Base-by-base conservation (phyloP, 1,140 invertebrate genomes). In the Drosophila carrolli region DNA sequence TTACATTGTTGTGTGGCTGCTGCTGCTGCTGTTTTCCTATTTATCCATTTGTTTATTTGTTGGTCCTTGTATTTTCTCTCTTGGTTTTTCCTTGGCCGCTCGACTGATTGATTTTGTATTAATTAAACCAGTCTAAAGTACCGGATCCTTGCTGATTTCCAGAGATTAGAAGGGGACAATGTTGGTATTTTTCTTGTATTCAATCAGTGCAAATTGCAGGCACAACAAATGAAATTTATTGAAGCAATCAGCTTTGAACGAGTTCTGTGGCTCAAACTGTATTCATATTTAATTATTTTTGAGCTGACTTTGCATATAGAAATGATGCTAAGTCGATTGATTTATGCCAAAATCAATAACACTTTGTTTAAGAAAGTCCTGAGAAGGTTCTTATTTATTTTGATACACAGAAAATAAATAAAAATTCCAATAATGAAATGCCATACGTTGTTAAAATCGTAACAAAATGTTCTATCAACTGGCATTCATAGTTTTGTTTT, bases 31-130 rank as follows among this genome's bases (percentile, higher is more conserved):
- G n/a, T 47, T 51, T 46, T 54, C 29, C 61, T 75, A 75, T 75
- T 66, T 61, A 77, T 62, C 50, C 56, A 76, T 76, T 68, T 68
- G 57, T 57, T 77, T 68, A 57, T 76, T 76, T 60, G 56, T 13
- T 23, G 54, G 46, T 59, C 14, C 46, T 48, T 54, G 51, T 54
- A 38, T 13, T 38, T 54, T 35, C 16, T 46, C 40, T 29, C 4
- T 58, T 37, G 11, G 2, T 29, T 46, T 32, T 50, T 48, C 50
- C 51, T 19, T 51, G 27, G 29, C 48, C 29, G 8, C 5, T 23
- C 29, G 40, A 29, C 32, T 66, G 65, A 68, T 68, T 68, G 65
- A 68, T 46, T 68, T 68, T 29, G 40, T 54, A 32, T 68, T 66
- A 68, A 68, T 68, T 68, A 68, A 65, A 50, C 11, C 29, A 27